Percentiles rank a stretch among this genome's conserved stretches.
These are phyloP conservation scores for Chironomus striatipennis DNA, from an alignment of 1,140 invertebrate species.

Conservation along the genomic window DNA sequence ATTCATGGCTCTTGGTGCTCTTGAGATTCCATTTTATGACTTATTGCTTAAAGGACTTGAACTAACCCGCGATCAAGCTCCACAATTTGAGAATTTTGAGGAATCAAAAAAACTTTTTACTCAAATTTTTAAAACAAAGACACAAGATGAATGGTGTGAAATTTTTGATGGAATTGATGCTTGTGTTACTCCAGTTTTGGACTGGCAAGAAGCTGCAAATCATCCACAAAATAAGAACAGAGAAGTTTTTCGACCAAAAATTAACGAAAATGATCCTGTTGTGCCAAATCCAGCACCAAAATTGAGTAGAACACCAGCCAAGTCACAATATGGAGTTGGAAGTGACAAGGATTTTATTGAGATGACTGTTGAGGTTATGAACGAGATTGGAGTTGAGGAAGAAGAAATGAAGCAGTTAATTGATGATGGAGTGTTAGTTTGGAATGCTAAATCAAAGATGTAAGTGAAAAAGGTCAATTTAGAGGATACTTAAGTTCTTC, in stretches of 20 bases:
- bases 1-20: constrained; percentile 71
- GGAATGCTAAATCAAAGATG: constrained; percentile 32
- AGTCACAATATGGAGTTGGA: constrained; percentile 30
- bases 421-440: constrained; percentile 38
- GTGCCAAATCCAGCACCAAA: constrained; percentile 61
- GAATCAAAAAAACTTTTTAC: constrained; percentile 50
- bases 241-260: constrained; percentile 45
- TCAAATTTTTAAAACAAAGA: constrained; percentile 71
- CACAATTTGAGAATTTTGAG: constrained; percentile 52
- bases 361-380: constrained; percentile 53
- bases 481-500: no score
- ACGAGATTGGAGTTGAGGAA: constrained; percentile 45
- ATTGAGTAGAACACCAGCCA: constrained; percentile 60
- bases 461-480: no score
- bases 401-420: constrained; percentile 47
- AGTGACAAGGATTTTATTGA: constrained; percentile 40
- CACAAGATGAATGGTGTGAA: constrained; percentile 79
- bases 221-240: constrained; percentile 53
- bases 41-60: constrained; percentile 53
- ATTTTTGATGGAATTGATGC: constrained; percentile 83
- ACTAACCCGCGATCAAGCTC: constrained; percentile 50
- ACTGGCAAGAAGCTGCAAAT: constrained; percentile 56
- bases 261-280: constrained; percentile 35
- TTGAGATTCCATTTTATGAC: constrained; percentile 74
- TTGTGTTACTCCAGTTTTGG: constrained; percentile 90